Evolutionary conservation across 1,140 invertebrate species (phyloP), one percentile per base, ranked within the genome.

Genomic region (Philopotamus ludificatus): DNA sequence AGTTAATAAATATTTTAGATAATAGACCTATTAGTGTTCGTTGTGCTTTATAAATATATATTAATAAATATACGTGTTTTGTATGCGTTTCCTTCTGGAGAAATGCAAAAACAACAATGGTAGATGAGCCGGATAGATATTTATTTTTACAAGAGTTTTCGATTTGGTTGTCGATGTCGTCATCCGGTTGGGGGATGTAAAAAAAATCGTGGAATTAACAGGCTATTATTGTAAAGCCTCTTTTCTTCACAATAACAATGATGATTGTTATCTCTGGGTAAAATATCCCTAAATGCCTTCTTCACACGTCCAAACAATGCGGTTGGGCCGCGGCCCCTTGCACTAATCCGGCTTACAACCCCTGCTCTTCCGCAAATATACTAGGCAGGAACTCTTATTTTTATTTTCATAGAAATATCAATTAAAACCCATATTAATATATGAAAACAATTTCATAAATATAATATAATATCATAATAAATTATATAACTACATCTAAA

Each of bases 281-380:
- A 60, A 60, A 60, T 60, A 60, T 60, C 57, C 57, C 57, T 60
- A 60, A 60, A 60, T 60, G 57, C 57, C 57, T 60, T 60, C 57
- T 60, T 60, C 57, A 60, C 57, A 60, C 57, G 57, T 60, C 57
- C 57, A 45, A 60, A 60, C 57, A 60, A 60, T 60, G 57, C 57
- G 42, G 16, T 47, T 3, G 22, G 20, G 42, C 41, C 44, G 41
- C 57, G 41, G 22, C 22, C 44, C 42, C 23, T 25, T 57, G 34
- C 53, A 20, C 39, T 60, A 60, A 60, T 60, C 57, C 57, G 57
- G 57, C 57, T 60, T 60, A 60, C 57, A 26, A 60, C 57, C 57
- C 57, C 57, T 60, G 57, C 34, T 47, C 44, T 47, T 47, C 3
- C 4, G 18, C 44, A 47, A 47, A 47, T n/a, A n/a, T 47, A 16